Base-by-base conservation (phyloP, 2,797 vertebrate species). In the Paguma larvata region DNA sequence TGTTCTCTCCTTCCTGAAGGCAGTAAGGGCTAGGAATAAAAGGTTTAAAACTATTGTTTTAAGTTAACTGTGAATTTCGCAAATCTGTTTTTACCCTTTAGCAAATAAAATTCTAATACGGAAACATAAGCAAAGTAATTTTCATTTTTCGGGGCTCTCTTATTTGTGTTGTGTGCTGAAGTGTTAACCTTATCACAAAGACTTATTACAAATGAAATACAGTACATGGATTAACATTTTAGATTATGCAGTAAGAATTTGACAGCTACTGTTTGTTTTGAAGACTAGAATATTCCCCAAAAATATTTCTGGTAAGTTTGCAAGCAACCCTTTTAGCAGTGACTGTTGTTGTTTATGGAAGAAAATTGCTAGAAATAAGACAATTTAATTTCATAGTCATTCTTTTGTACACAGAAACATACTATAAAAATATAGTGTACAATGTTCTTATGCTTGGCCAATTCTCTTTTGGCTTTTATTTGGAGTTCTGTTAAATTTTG, bases 1-100 rank as follows among this genome's bases (percentile, higher is more conserved):
- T 99, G 99, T 99, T 99, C 98, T 97, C 97, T 98, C 96, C 98
- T 98, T 99, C 99, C 99, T 99, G 98, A 98, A 99, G 99, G 99
- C 99, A 99, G 98, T 97, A 98, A 99, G 98, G 98, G 98, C 99
- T 99, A 98, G 98, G 98, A 99, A 99, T 98, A 99, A 99, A 99
- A 99, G 98, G 98, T 98, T 99, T 98, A 97, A 99, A 98, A 99
- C 98, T 98, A 99, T 99, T 99, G 98, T 99, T 99, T 99, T 99
- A 99, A 99, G 98, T 99, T 99, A 99, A 99, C 99, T 99, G 98
- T 99, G 98, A 99, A 98, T 99, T 98, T 99, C 98, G 97, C 97
- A 98, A 99, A 99, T 99, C 99, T 99, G 99, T 98, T 98, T 98
- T 98, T 99, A 98, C 98, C 98, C 98, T 98, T 99, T 97, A 99